Percentiles rank a stretch among this genome's conserved stretches.
phyloP scores from a whole-genome alignment of 2,797 vertebrate species.

The Perodicticus potto region DNA sequence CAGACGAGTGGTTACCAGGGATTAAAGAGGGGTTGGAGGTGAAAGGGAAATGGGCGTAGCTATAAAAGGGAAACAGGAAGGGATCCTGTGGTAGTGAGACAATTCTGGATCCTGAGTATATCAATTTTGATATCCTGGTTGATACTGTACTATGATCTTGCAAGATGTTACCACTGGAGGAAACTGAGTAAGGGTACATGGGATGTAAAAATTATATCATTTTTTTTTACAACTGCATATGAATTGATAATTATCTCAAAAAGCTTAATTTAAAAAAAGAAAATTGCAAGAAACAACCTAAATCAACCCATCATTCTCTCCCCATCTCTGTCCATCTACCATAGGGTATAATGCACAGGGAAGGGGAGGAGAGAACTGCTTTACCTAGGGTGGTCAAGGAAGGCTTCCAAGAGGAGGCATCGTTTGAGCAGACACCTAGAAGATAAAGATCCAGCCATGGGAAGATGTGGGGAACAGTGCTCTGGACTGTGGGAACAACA shows the following conservation, averaged over 20 bases:
- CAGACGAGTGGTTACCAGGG: background rate
- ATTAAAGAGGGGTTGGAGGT: no score
- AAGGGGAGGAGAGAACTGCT: background rate
- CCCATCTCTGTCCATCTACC: background rate
- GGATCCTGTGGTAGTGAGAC: background rate
- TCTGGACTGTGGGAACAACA: background rate
- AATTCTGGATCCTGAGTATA: background rate
- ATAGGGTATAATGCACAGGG: no score
- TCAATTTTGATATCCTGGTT: background rate
- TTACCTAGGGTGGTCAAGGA: background rate
- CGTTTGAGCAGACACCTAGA: background rate
- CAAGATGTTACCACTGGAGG: background rate
- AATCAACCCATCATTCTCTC: background rate
- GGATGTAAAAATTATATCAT: background rate
- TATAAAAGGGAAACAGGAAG: background rate
- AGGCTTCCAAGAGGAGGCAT: background rate
- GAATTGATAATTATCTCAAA: background rate
- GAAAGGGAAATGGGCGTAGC: background rate
- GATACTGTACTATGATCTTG: background rate
- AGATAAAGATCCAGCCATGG: background rate
- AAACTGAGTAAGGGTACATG: background rate
- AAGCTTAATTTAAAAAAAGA: background rate
- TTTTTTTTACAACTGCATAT: background rate
- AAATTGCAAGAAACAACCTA: background rate
- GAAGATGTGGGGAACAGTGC: background rate